Evolutionary conservation across 2,888 invertebrate species (phyloP).

Genomic region (Yponomeuta evonymella): DNA sequence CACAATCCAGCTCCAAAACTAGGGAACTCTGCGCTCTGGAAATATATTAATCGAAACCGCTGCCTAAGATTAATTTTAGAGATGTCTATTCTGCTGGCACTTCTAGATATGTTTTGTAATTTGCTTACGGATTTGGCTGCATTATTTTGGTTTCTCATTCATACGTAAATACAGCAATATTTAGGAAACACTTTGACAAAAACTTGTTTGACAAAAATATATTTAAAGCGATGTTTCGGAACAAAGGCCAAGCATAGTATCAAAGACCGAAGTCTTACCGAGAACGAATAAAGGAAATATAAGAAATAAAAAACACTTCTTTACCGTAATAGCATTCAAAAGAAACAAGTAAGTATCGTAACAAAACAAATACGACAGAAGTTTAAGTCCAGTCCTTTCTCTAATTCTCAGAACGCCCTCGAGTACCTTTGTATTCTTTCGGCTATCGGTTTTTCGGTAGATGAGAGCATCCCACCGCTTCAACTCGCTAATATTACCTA

Average conservation of each 20-base stretch:
- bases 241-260: neutral
- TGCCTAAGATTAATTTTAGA: no score
- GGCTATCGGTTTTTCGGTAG: no score
- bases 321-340: neutral
- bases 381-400: no score
- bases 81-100: no score
- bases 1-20: no score
- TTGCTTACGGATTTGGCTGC: neutral
- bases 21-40: no score
- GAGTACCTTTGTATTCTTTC: no score
- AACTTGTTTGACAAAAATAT: neutral
- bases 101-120: no score
- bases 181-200: neutral
- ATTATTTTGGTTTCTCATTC: neutral
- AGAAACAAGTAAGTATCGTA: neutral
- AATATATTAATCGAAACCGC: no score
- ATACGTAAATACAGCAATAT: neutral
- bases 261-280: neutral
- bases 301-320: neutral
- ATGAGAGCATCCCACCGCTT: no score
- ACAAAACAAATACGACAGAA: neutral
- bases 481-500: no score
- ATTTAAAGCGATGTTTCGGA: neutral
- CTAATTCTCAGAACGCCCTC: no score
- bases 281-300: neutral